These are phyloP conservation scores for Falco rusticolus DNA, from an alignment of 2,797 vertebrate species.

Conservation along the genomic window DNA sequence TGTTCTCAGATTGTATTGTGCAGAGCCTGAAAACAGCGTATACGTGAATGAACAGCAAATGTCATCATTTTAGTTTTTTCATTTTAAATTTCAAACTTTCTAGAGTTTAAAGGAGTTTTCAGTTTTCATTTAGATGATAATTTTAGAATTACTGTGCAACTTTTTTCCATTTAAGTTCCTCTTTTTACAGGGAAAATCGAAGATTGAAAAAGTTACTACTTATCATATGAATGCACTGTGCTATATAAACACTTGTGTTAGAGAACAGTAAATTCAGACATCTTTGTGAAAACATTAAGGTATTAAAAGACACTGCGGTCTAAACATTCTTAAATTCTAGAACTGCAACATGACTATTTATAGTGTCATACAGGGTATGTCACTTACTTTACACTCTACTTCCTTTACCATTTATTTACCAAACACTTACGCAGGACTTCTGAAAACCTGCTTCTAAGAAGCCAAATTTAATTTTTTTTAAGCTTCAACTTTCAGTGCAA, in stretches of 20 bases:
- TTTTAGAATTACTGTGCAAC: neutral
- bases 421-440: neutral
- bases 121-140: neutral
- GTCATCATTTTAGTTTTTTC: neutral
- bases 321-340: neutral
- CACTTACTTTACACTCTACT: neutral
- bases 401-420: neutral
- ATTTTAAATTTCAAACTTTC: neutral
- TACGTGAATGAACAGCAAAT: neutral
- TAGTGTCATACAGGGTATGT: neutral
- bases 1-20: slow-evolving; percentile 88
- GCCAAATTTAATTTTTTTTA: neutral
- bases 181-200: neutral
- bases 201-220: neutral
- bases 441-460: neutral
- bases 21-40: slow-evolving; percentile 79
- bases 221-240: neutral
- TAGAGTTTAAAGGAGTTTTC: neutral
- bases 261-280: neutral
- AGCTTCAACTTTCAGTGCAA: neutral
- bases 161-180: neutral
- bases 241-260: neutral
- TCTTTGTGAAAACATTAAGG: neutral
- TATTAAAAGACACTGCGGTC: neutral
- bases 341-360: neutral